Base-by-base conservation (phyloP, 1,140 invertebrate species). In the Bombus balteatus region DNA sequence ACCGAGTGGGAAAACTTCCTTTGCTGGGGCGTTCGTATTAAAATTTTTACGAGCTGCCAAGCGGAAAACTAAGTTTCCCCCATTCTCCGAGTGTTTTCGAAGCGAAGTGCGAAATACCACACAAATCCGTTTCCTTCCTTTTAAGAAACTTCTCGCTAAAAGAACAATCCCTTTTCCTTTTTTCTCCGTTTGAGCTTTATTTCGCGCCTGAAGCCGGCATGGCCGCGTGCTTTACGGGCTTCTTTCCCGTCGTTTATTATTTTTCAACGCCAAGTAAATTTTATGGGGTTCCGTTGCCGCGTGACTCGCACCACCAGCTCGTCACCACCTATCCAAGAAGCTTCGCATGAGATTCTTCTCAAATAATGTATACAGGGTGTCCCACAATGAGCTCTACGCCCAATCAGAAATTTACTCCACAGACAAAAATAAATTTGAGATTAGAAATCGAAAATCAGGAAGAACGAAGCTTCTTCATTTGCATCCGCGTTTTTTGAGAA, bases 21-120 rank as follows among this genome's bases (percentile, higher is more conserved):
- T 32, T n/a, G 34, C 13, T 4, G 15, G 32, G 1, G 13, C 28
- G 22, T 34, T 37, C 39, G 39, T 37, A 18, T 85, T 85, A 53
- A 72, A 85, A 85, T 79, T 68, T 72, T 79, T 79, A 71, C 82
- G 66, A 41, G 32, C 77, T 32, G 25, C 53, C 66, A 37, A 59
- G 66, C 25, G 32, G 53, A 65, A 80, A 79, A 73, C 41, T 28
- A 80, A 80, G 65, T 79, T 79, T 66, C 41, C 25, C 28, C n/a
- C n/a, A 18, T 41, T 65, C n/a, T 25, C 12, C 62, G 76, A 2
- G n/a, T 34, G 70, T 80, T 71, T 28, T 18, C 47, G 57, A 13
- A 18, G 28, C n/a, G 41, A 71, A 59, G 75, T 57, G 82, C 25
- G 66, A 84, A 84, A 28, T 84, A 47, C 22, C 10, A n/a, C 37